Evolutionary conservation across 2,113 vertebrate species (phyloP), one percentile per base, ranked within the genome.

Genomic region (Osmerus eperlanus): DNA sequence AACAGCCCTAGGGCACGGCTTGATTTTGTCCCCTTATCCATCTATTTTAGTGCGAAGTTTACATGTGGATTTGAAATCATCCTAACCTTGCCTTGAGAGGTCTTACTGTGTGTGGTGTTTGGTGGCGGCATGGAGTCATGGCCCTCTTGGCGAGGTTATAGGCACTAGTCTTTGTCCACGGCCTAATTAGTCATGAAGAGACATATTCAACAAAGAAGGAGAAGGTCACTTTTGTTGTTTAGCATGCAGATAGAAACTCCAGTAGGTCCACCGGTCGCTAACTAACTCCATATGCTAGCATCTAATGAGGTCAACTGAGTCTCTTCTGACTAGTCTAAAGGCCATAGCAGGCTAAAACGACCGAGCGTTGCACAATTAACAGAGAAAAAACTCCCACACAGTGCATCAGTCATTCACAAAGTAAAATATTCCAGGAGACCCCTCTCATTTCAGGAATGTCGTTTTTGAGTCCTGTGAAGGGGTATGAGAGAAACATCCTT

Each of bases 371-470:
- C 78, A 82, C 72, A 83, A 86, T 83, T 88, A 87, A 80, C 76
- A 82, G 77, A 16, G 28, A 75, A 60, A 77, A 71, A 84, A 86
- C 83, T 88, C 88, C 87, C 85, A 89, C 87, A 83, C 75, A 62
- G 72, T 62, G 59, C 77, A 89, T 89, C 83, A 87, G 84, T 80
- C 73, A 90, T 90, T 91, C 88, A 89, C 85, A 88, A 88, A 89
- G 89, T 70, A 76, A 79, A 83, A 68, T 84, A 79, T 81, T 76
- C 66, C 55, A 77, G 74, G 81, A 71, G 87, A 87, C 84, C 86
- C 81, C 68, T 87, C 81, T 88, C 83, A 84, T 89, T 88, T 88
- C 85, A 89, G 84, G 84, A 89, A 86, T 85, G 90, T 86, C 85
- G 80, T 85, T 88, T 88, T 84, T 86, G 82, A 88, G 82, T 80